Conservation (phyloP, 2,888 invertebrate genomes). For the Mongoloraphidia duomilia region DNA sequence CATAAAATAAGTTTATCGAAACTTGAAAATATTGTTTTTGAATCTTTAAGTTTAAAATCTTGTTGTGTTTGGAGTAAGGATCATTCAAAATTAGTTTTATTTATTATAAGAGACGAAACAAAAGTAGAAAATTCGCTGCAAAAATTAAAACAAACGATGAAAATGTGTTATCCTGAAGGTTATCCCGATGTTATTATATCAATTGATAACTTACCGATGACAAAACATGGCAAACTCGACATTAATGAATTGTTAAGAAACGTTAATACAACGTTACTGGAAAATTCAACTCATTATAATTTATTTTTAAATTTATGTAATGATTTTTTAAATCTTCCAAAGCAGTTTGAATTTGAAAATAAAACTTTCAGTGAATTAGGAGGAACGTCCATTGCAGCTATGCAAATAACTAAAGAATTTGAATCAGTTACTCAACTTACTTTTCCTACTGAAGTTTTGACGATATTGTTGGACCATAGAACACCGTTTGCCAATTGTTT, state of each 20-base stretch:
- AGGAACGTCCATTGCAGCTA: constrained; percentile 55
- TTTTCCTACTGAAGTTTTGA: constrained; percentile 34
- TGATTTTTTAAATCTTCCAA: constrained; percentile 2
- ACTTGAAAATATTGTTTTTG: constrained; percentile 37
- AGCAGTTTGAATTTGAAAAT: constrained; percentile 6
- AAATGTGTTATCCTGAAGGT: constrained; percentile 25
- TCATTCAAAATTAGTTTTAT: constrained; percentile 34
- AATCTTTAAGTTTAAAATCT: constrained; percentile 34
- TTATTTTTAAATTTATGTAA: neutral
- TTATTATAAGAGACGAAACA: constrained; percentile 26
- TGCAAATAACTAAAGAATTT: constrained; percentile 45
- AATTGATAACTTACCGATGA: constrained; percentile 43
- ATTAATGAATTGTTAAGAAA: constrained; percentile 29
- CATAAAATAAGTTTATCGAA: constrained; percentile 45
- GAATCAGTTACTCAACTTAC: constrained; percentile 30
- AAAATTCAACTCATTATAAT: neutral
- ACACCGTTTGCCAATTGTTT: constrained; percentile 23
- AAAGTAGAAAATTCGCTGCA: constrained; percentile 26
- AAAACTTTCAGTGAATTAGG: constrained; percentile 44
- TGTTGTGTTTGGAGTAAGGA: constrained; percentile 39
- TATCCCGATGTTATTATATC: constrained; percentile 49
- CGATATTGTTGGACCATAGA: constrained; percentile 35
- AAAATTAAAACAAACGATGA: constrained; percentile 33
- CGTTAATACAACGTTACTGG: constrained; percentile 22
- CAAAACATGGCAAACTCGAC: constrained; percentile 56